Evolutionary conservation across 2,113 vertebrate genomes (phyloP).

Genomic region (Psittacara wagleri): DNA sequence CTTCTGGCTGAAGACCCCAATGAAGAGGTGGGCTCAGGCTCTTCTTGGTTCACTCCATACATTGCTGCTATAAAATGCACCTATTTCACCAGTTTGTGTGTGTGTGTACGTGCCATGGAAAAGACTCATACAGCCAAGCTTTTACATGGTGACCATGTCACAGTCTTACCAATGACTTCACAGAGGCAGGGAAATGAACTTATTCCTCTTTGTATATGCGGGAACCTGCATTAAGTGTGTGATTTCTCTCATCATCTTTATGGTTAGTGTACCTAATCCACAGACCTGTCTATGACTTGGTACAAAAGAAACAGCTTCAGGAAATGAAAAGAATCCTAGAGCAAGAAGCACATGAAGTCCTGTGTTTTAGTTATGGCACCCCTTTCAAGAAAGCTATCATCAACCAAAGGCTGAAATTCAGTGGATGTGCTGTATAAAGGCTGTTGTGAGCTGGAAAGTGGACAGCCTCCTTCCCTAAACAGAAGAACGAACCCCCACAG

Average conservation of each 20-base stretch:
- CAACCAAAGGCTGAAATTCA: background rate
- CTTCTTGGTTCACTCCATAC: background rate
- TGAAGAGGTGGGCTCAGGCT: background rate
- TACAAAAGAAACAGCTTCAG: background rate
- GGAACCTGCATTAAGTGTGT: background rate
- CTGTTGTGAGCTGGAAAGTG: background rate
- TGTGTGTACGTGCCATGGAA: background rate
- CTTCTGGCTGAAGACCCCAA: background rate
- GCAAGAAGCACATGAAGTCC: background rate
- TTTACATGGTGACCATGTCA: accelerated
- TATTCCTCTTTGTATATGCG: background rate
- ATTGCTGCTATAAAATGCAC: background rate
- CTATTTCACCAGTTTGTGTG: background rate
- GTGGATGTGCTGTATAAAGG: background rate
- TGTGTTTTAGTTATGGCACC: background rate
- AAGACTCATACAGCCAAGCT: background rate
- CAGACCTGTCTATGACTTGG: background rate
- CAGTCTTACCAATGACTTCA: background rate
- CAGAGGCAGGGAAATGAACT: background rate
- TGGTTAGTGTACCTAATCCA: background rate
- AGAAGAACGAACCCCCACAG: accelerated
- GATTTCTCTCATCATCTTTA: background rate
- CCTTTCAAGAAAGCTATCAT: background rate
- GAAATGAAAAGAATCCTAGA: background rate
- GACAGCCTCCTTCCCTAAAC: background rate